Conservation (phyloP, 2,797 vertebrate species). For the Epinephelus coioides region DNA sequence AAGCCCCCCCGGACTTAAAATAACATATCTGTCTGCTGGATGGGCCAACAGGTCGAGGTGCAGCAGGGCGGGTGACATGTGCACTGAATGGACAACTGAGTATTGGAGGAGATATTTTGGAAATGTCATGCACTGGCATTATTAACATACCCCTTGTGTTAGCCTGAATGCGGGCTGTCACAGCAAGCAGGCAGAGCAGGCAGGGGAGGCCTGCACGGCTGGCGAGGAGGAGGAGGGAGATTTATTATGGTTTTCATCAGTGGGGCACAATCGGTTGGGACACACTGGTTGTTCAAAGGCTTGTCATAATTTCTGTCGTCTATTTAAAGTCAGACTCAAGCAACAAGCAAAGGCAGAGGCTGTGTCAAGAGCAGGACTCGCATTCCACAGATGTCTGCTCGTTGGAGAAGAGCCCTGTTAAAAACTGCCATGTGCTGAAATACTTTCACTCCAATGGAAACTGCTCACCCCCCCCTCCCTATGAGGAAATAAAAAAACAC, state of each 20-base stretch:
- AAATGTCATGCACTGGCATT: slow-evolving; percentile 72
- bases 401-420: slow-evolving; percentile 49
- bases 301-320: slow-evolving; percentile 53
- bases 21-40: slow-evolving; percentile 46
- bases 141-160: slow-evolving; percentile 64
- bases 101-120: slow-evolving; percentile 62
- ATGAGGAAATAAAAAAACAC: slow-evolving; percentile 5
- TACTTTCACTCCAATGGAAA: slow-evolving; percentile 62
- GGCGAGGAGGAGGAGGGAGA: slow-evolving; percentile 8
- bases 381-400: slow-evolving; percentile 66
- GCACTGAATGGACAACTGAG: slow-evolving; percentile 61
- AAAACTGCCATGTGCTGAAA: slow-evolving; percentile 60
- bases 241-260: slow-evolving; percentile 63
- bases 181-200: slow-evolving; percentile 30
- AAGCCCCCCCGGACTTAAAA: slow-evolving; percentile 51
- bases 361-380: slow-evolving; percentile 41
- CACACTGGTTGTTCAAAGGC: slow-evolving; percentile 47
- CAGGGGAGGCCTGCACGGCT: slow-evolving; percentile 15
- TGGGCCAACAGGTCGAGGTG: slow-evolving; percentile 47
- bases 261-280: slow-evolving; percentile 29
- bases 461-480: background rate
- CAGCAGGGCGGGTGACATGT: slow-evolving; percentile 50
- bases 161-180: slow-evolving; percentile 41
- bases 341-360: slow-evolving; percentile 36
- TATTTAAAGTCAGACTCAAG: slow-evolving; percentile 61